A percentile compares a stretch with the other conserved stretches of the same genome.
These are phyloP conservation scores for Synanthedon vespiformis DNA, from an alignment of 2,888 invertebrate species.

Conservation along the genomic window DNA sequence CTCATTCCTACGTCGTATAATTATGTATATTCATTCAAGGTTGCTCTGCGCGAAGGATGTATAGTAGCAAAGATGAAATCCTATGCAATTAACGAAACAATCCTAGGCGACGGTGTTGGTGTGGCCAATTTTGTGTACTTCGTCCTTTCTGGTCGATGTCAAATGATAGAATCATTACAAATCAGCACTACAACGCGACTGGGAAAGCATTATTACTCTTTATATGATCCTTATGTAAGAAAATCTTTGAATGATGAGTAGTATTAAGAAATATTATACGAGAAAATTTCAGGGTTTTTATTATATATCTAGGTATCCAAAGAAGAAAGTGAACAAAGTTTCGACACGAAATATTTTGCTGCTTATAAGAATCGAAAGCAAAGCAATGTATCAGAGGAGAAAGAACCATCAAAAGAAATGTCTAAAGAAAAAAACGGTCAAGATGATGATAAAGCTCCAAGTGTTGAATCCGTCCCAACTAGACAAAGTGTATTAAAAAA, in stretches of 20 bases:
- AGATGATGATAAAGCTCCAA: neutral
- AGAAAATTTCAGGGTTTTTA: neutral
- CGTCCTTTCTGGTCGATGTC: constrained; percentile 69
- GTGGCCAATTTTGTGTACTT: constrained; percentile 66
- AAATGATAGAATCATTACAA: constrained; percentile 71
- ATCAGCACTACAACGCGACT: constrained; percentile 38
- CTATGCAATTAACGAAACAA: constrained; percentile 65
- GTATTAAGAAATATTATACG: neutral
- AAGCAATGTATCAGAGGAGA: constrained; percentile 11
- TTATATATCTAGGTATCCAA: constrained; percentile 25
- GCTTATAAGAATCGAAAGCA: constrained; percentile 37
- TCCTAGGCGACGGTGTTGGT: constrained; percentile 65
- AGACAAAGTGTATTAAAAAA: constrained; percentile 10
- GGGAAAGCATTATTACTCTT: constrained; percentile 45
- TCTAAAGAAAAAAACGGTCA: constrained; percentile 7
- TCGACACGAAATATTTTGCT: constrained; percentile 53
- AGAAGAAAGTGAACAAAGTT: constrained; percentile 52
- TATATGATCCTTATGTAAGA: constrained; percentile 59
- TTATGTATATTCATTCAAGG: constrained; percentile 20
- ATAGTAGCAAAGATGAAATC: constrained; percentile 73
- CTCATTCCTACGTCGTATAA: no score
- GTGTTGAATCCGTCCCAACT: constrained; percentile 7
- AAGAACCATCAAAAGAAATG: constrained; percentile 4
- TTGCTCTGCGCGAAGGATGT: constrained; percentile 73
- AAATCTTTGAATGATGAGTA: neutral